Evolutionary conservation across 2,113 vertebrate species (phyloP).

Genomic region (Mesoclemmys tuberculata): DNA sequence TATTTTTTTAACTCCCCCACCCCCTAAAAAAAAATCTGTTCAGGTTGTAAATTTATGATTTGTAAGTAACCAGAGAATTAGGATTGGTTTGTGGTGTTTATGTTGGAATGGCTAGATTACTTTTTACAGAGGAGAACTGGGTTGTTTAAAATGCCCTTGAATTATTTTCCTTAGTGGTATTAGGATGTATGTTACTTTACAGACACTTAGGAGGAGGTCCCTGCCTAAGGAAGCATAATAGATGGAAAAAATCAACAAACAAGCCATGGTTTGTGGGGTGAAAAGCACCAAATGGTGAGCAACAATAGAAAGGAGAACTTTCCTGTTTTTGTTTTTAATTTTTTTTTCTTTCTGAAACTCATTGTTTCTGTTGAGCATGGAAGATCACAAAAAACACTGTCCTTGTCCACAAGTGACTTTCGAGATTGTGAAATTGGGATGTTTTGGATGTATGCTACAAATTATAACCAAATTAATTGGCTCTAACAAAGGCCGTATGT

Average conservation of each 20-base stretch:
- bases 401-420: background rate
- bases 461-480: background rate
- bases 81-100: background rate
- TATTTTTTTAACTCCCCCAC: background rate
- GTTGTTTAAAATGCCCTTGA: no score
- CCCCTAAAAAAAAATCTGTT: background rate
- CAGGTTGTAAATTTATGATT: background rate
- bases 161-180: no score
- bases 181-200: background rate
- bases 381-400: background rate
- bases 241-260: background rate
- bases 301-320: background rate
- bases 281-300: background rate
- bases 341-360: background rate
- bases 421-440: background rate
- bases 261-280: background rate
- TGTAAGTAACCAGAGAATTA: background rate
- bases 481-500: background rate
- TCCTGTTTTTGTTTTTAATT: accelerated
- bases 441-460: background rate
- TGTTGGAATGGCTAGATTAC: background rate
- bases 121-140: background rate
- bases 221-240: background rate
- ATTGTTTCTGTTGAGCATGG: background rate
- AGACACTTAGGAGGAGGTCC: background rate